Conservation (phyloP, 2,113 vertebrate genomes). For the Catharus bicknelli region DNA sequence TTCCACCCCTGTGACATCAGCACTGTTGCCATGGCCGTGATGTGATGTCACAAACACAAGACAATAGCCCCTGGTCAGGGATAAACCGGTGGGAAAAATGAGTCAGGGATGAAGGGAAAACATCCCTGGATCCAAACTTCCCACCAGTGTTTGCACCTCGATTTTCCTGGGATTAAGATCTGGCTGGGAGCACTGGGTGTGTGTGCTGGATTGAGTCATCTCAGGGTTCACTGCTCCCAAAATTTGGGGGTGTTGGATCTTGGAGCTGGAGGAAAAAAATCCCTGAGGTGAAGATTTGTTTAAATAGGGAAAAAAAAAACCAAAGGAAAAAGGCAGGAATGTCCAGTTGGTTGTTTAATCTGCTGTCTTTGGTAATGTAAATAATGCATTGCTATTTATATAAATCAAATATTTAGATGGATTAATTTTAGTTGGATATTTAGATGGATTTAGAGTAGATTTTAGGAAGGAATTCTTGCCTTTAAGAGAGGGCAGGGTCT, state of each 20-base stretch:
- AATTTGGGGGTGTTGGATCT: not conserved
- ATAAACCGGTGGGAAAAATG: not conserved
- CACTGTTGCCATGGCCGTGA: not conserved
- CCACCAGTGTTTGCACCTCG: not conserved
- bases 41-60: slow-evolving; percentile 68
- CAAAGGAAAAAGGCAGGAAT: not conserved
- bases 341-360: not conserved
- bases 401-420: too few species aligned
- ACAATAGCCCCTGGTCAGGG: slow-evolving; percentile 33
- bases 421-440: not conserved
- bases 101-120: slow-evolving; percentile 27
- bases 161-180: not conserved
- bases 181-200: not conserved
- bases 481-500: rapidly evolving
- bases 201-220: not conserved
- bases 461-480: not conserved
- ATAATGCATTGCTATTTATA: rapidly evolving
- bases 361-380: not conserved
- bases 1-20: slow-evolving; percentile 53
- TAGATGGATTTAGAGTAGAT: not conserved
- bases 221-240: not conserved
- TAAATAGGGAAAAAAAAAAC: not conserved
- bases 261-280: not conserved
- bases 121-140: not conserved
- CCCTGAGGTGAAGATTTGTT: not conserved